These are phyloP conservation scores for Phrynosoma blainvillii DNA, from an alignment of 2,113 vertebrate genomes.

Conservation along the genomic window DNA sequence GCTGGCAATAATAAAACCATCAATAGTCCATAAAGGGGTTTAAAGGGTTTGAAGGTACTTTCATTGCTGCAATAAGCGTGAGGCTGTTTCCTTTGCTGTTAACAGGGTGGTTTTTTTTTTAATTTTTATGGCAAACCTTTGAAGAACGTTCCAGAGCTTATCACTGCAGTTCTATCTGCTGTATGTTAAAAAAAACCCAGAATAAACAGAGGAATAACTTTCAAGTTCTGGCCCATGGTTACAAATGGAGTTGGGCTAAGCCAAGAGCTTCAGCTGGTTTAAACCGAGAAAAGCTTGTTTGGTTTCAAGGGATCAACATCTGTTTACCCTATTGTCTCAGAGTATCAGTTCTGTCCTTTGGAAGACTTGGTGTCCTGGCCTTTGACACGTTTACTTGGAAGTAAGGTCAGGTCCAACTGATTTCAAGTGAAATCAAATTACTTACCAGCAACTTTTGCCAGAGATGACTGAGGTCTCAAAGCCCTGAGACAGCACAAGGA, in stretches of 20 bases:
- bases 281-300: constrained; percentile 36
- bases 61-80: constrained; percentile 68
- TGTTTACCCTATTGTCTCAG: constrained; percentile 49
- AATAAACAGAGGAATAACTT: constrained; percentile 61
- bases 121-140: constrained; percentile 58
- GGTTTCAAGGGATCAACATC: constrained; percentile 44
- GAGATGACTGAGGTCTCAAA: neutral
- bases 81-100: constrained; percentile 60
- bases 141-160: constrained; percentile 64
- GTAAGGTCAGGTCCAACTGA: neutral
- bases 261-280: constrained; percentile 42
- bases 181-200: constrained; percentile 42
- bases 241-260: constrained; percentile 34
- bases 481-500: neutral
- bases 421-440: neutral
- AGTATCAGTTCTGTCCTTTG: neutral
- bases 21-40: constrained; percentile 64
- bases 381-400: neutral
- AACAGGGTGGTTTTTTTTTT: constrained; percentile 44
- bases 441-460: neutral
- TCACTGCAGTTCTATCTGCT: constrained; percentile 44
- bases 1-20: constrained; percentile 63
- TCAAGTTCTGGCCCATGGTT: constrained; percentile 53
- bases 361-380: neutral
- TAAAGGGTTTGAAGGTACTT: constrained; percentile 59